Conservation (phyloP, 1,140 invertebrate species). For the Mycetomoellerius zeteki region DNA sequence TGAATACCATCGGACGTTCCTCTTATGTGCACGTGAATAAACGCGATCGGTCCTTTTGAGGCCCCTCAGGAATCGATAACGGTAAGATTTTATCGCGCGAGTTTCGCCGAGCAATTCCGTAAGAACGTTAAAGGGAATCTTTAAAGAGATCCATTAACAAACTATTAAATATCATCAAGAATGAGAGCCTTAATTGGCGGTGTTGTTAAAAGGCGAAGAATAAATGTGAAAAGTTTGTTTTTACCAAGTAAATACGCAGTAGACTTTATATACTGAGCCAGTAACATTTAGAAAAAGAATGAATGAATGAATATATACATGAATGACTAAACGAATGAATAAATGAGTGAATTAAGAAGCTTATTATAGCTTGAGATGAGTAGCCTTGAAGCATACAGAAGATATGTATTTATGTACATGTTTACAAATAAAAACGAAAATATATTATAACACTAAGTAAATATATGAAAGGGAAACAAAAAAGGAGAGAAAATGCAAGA, state of each 20-base stretch:
- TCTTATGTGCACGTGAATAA: neutral
- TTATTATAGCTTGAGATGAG: neutral
- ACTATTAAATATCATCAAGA: neutral
- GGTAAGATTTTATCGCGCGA: neutral
- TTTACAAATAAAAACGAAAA: neutral
- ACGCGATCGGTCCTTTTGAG: neutral
- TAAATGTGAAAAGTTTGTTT: conserved; percentile 51
- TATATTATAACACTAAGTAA: neutral
- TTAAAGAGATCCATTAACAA: conserved; percentile 30
- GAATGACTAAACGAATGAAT: neutral
- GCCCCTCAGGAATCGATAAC: neutral
- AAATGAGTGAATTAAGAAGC: conserved; percentile 1
- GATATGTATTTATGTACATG: neutral
- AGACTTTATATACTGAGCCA: conserved; percentile 23
- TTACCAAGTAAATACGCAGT: conserved; percentile 23
- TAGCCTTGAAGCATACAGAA: neutral
- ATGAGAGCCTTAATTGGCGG: conserved; percentile 40
- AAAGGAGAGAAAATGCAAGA: neutral
- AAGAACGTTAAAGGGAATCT: neutral
- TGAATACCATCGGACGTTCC: conserved; percentile 25
- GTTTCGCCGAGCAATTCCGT: neutral
- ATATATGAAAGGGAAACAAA: neutral
- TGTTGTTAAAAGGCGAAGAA: conserved; percentile 24
- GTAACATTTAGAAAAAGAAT: conserved; percentile 7
- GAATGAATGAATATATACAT: neutral